Evolutionary conservation across 2,113 vertebrate genomes (phyloP), one percentile per base, ranked within the genome.

Genomic region (Anoplopoma fimbria): DNA sequence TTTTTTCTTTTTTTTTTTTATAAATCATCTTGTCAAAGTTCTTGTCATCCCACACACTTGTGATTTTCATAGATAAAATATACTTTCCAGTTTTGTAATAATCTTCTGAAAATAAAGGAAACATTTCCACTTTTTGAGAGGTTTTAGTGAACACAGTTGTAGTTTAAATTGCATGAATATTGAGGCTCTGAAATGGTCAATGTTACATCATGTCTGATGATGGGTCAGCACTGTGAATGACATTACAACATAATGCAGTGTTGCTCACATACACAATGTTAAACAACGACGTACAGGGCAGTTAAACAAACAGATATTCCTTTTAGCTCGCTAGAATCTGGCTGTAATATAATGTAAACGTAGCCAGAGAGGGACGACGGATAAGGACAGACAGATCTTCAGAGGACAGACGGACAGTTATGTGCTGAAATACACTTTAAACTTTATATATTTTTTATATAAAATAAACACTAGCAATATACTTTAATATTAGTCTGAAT

Each of bases 341-440:
- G 85, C 89, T 85, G 84, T 71, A 87, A 88, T 89, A 88, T 82
- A 81, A 73, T 89, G 91, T 94, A 94, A 94, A 94, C 94, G 81
- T 76, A 92, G 87, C 88, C 89, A 92, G 83, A 86, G 81, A 82
- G 47, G 62, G 87, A 84, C 73, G 61, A 87, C 75, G 67, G 63
- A 64, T 47, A 27, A 15, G 38, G 69, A 85, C 72, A 83, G 10
- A 67, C 63, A 81, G 49, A 82, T 25, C 47, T 55, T 70, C 49
- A 62, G 31, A 57, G 4, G 47, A 71, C 65, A 64, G 70, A 75
- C 61, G 79, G 49, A 83, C 72, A 85, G 31, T 74, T 61, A 83
- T 81, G 69, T 82, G 57, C 83, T 53, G 57, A 82, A 83, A 90
- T 79, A 83, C 55, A 88, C 40, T 53, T 71, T 67, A 77, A 69